phyloP scores from a whole-genome alignment of 2,888 invertebrate genomes.

The Eilema caniola region DNA sequence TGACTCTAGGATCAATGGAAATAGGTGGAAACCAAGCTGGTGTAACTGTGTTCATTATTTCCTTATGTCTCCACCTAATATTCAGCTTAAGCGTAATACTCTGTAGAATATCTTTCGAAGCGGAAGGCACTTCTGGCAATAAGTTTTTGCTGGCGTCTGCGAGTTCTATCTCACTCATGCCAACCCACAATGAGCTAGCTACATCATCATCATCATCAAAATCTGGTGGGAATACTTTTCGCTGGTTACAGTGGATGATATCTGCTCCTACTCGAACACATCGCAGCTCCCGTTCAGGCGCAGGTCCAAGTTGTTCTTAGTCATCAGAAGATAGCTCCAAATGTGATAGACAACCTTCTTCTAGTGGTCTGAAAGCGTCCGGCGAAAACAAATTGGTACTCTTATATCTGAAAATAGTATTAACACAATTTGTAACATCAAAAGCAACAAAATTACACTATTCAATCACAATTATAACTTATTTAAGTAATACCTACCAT shows the following conservation, averaged over 20 bases:
- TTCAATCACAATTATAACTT: slow-evolving; percentile 11
- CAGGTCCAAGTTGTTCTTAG: slow-evolving; percentile 21
- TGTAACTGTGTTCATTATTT: slow-evolving; percentile 41
- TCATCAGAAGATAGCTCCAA: slow-evolving; percentile 25
- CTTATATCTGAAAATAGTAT: slow-evolving; percentile 36
- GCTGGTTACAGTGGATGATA: slow-evolving; percentile 22
- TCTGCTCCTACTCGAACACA: slow-evolving; percentile 31
- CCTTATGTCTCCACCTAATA: slow-evolving; percentile 46
- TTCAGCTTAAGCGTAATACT: slow-evolving; percentile 40
- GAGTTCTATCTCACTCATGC: slow-evolving; percentile 28
- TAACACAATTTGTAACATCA: slow-evolving; percentile 22
- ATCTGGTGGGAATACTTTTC: slow-evolving; percentile 26
- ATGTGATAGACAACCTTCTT: slow-evolving; percentile 22
- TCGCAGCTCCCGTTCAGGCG: slow-evolving; percentile 20
- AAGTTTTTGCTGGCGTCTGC: slow-evolving; percentile 11
- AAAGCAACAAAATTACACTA: slow-evolving; percentile 10
- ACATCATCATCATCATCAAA: slow-evolving; percentile 37
- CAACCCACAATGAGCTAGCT: slow-evolving; percentile 35
- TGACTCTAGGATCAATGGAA: slow-evolving; percentile 40
- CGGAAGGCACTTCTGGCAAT: slow-evolving; percentile 18
- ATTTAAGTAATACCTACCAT: slow-evolving; percentile 23
- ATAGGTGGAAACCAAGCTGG: slow-evolving; percentile 44
- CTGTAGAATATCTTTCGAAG: slow-evolving; percentile 25
- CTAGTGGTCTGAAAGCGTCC: slow-evolving; percentile 27
- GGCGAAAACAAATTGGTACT: slow-evolving; percentile 31